Conservation (phyloP, 1,140 invertebrate species). For the Pseudomyrmex pallidus region DNA sequence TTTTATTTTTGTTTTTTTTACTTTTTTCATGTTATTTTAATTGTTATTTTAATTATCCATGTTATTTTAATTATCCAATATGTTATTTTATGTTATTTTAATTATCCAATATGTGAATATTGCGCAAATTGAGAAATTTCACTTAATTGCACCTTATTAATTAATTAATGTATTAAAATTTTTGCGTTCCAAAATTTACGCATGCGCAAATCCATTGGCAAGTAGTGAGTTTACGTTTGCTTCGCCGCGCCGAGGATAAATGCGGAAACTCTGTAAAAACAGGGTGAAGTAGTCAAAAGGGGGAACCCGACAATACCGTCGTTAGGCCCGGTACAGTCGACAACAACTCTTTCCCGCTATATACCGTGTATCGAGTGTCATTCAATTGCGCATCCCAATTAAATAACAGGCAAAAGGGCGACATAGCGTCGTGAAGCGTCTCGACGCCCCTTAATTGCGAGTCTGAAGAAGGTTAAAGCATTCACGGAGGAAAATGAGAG, state of each 20-base stretch:
- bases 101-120: background rate
- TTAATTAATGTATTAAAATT: slow-evolving; percentile 1
- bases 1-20: background rate
- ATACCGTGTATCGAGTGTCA: slow-evolving; percentile 82
- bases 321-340: slow-evolving; percentile 69
- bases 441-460: slow-evolving; percentile 84
- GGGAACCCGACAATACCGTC: slow-evolving; percentile 76
- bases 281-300: slow-evolving; percentile 63
- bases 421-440: slow-evolving; percentile 83
- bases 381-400: slow-evolving; percentile 86
- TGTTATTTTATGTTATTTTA: background rate
- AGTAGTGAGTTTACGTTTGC: slow-evolving; percentile 24
- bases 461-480: slow-evolving; percentile 63
- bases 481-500: slow-evolving; percentile 46
- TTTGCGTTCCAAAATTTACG: background rate
- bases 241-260: slow-evolving; percentile 44
- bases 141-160: slow-evolving; percentile 33
- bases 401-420: slow-evolving; percentile 86
- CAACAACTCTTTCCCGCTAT: slow-evolving; percentile 78
- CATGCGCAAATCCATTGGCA: background rate
- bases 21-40: background rate
- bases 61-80: background rate
- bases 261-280: slow-evolving; percentile 58
- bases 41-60: too few species aligned
- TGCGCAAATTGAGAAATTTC: background rate